phyloP scores from a whole-genome alignment of 2,888 invertebrate species.

The Amphipyra tragopoginis region DNA sequence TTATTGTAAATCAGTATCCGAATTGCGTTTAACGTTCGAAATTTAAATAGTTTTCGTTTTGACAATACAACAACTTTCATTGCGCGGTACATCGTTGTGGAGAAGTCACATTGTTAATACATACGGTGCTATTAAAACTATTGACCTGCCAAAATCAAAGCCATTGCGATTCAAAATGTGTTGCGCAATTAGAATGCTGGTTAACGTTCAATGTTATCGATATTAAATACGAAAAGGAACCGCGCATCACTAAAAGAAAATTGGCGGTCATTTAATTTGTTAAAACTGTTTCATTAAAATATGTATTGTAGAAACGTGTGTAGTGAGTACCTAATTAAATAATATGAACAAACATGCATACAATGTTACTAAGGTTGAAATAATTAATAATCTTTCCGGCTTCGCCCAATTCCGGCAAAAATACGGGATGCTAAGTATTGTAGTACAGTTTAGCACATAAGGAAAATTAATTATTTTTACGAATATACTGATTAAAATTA shows the following conservation, averaged over 20 bases:
- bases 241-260: neutral
- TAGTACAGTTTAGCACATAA: constrained; percentile 14
- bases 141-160: too few relatives aligned
- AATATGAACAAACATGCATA: neutral
- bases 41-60: too few relatives aligned
- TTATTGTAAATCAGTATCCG: too few relatives aligned
- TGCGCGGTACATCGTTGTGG: too few relatives aligned
- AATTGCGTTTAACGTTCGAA: too few relatives aligned
- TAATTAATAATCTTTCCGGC: constrained; percentile 46
- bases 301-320: neutral
- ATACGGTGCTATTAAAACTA: too few relatives aligned
- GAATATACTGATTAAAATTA: constrained; percentile 10
- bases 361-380: constrained; percentile 7
- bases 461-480: constrained; percentile 13
- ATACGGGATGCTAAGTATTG: constrained; percentile 1
- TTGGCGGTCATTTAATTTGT: neutral
- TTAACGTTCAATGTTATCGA: too few relatives aligned
- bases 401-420: constrained; percentile 43
- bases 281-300: neutral
- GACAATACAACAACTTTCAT: too few relatives aligned
- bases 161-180: too few relatives aligned
- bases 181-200: too few relatives aligned
- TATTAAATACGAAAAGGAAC: too few relatives aligned
- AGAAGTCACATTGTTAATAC: too few relatives aligned
- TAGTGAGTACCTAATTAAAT: neutral